Percentiles rank a stretch among this genome's conserved stretches.
phyloP scores from a whole-genome alignment of 2,113 vertebrate species.

The Andinoacara biseriatus region DNA sequence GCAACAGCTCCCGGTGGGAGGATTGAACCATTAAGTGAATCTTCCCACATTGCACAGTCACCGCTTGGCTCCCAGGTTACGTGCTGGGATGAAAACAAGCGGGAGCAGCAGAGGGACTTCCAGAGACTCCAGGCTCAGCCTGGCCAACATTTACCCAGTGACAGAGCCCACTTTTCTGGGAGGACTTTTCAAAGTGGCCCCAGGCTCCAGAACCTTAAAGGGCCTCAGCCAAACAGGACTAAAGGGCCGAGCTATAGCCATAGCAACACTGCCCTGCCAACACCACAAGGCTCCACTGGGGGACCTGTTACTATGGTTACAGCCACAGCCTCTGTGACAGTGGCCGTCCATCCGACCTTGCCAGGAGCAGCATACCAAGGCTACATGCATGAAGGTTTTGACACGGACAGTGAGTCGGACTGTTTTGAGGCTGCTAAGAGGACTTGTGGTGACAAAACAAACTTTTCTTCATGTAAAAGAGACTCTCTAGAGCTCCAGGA shows the following conservation, averaged over 20 bases:
- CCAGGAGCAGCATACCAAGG: conserved; percentile 87
- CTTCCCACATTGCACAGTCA: conserved; percentile 69
- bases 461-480: conserved; percentile 73
- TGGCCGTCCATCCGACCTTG: conserved; percentile 89
- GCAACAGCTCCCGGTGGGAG: conserved; percentile 45
- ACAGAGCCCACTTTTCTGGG: conserved; percentile 73
- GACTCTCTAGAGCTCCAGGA: conserved; percentile 86
- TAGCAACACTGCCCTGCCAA: conserved; percentile 47
- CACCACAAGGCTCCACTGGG: conserved; percentile 37
- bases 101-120: conserved; percentile 68
- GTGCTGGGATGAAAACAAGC: conserved; percentile 75
- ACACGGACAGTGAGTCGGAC: conserved; percentile 81
- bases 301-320: conserved; percentile 84
- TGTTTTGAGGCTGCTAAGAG: conserved; percentile 79
- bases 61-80: conserved; percentile 73
- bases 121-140: conserved; percentile 54
- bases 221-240: conserved; percentile 83
- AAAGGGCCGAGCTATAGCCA: conserved; percentile 76
- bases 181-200: conserved; percentile 77
- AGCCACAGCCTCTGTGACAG: conserved; percentile 92
- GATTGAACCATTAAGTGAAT: conserved; percentile 72
- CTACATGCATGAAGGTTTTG: conserved; percentile 86
- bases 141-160: conserved; percentile 65
- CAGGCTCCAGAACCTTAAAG: conserved; percentile 69
- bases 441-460: conserved; percentile 74